Base-by-base conservation (phyloP, 2,113 vertebrate species). In the Alligator sinensis region DNA sequence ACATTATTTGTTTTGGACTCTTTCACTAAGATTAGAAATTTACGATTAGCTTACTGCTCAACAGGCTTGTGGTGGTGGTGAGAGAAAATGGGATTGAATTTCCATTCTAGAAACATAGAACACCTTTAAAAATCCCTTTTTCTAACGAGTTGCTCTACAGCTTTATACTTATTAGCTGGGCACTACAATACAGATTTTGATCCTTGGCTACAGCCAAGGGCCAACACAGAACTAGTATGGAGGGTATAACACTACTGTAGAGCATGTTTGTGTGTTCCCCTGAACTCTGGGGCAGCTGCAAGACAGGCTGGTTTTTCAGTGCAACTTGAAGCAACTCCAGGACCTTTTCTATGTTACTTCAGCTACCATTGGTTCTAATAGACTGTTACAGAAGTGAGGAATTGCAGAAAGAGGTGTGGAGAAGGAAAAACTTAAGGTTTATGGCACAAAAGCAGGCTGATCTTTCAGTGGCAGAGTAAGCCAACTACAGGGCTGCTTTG, bases 271-370 rank as follows among this genome's bases (percentile, higher is more conserved):
- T 88, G 81, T 27, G 13, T 66, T 87, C 88, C 85, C 84, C 63
- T 21, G 9, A 82, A 34, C 85, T 93, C 66, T 90, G 91, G 89
- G 88, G 86, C 84, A 91, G 84, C 82, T 95, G 55, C 87, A 93
- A 84, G 87, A 77, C 55, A 25, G 34, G 72, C 89, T 83, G 87
- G 83, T 94, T 70, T 92, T 77, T 96, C 94, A 96, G 82, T 91
- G 3, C 86, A 96, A 91, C 86, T 94, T 89, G 87, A 78, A 96
- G 93, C 93, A 97, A 94, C 89, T 95, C 88, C 83, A 88, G 91
- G 93, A 86, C 86, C 8, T 63, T 80, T 85, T 92, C 72, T 89
- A 84, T 38, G 60, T 28, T 54, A n/a, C 27, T 58, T 62, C 59
- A 91, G 64, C 68, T 76, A 81, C 30, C 34, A 38, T 7, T 24